A percentile compares a stretch with the other conserved stretches of the same genome.
These are phyloP conservation scores for Onychomys torridus DNA, from an alignment of 2,797 vertebrate genomes.

Conservation along the genomic window DNA sequence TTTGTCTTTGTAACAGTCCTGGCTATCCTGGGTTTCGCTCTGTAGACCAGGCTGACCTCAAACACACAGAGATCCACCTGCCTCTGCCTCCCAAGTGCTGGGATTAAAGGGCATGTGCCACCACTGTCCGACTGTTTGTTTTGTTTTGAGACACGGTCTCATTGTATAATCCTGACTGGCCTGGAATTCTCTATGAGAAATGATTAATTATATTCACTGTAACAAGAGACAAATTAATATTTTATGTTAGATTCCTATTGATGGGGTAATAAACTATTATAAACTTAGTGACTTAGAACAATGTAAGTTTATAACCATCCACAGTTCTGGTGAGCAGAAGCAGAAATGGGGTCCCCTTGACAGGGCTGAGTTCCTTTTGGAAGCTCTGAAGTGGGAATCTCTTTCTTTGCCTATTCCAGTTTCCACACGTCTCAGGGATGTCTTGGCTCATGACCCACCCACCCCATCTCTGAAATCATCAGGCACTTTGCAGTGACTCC, in stretches of 20 bases:
- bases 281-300: conserved; percentile 8
- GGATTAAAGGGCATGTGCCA: too few species aligned
- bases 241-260: background rate
- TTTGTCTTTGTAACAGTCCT: too few species aligned
- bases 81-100: too few species aligned
- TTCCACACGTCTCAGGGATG: background rate
- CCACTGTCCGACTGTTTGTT: background rate
- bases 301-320: background rate
- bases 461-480: background rate
- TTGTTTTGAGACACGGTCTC: background rate
- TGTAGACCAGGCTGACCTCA: too few species aligned
- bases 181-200: background rate
- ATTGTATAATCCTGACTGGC: background rate
- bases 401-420: background rate
- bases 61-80: too few species aligned
- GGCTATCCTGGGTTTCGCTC: too few species aligned
- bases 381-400: background rate
- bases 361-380: background rate
- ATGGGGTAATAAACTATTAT: background rate
- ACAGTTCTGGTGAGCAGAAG: background rate
- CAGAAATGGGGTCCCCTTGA: background rate
- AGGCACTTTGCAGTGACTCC: background rate
- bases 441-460: background rate
- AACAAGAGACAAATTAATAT: background rate
- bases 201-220: background rate